A percentile compares a stretch with the other conserved stretches of the same genome.
Conservation (phyloP, 2,888 invertebrate genomes). For the Helobdella robusta region DNA sequence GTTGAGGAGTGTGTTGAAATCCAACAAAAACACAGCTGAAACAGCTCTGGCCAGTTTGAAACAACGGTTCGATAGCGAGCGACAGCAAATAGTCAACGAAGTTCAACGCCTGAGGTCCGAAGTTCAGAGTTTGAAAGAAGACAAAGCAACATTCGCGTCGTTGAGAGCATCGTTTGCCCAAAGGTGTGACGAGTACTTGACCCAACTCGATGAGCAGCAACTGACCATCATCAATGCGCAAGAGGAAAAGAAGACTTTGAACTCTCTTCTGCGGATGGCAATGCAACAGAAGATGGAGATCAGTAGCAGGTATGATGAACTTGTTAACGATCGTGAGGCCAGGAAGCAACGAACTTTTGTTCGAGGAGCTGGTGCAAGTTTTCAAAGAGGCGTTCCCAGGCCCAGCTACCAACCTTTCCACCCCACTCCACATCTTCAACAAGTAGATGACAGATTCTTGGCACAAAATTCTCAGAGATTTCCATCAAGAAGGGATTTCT, state of each 20-base stretch:
- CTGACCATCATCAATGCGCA: slow-evolving; percentile 79
- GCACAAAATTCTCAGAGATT: background rate
- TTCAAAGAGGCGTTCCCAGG: slow-evolving; percentile 3
- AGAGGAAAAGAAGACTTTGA: slow-evolving; percentile 96
- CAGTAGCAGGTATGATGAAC: slow-evolving; percentile 88
- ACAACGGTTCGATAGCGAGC: slow-evolving; percentile 96
- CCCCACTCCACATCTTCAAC: background rate
- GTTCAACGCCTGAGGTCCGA: slow-evolving; percentile 93
- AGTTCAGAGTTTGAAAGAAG: slow-evolving; percentile 87
- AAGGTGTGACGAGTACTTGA: slow-evolving; percentile 95
- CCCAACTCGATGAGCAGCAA: slow-evolving; percentile 91
- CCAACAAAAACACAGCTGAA: slow-evolving; percentile 97
- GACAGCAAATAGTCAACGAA: slow-evolving; percentile 89
- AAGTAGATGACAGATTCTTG: slow-evolving; percentile 14
- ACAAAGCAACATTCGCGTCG: slow-evolving; percentile 92
- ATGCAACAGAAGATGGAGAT: slow-evolving; percentile 93
- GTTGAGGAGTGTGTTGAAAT: slow-evolving; percentile 88
- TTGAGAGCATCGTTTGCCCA: slow-evolving; percentile 97
- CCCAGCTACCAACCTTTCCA: background rate
- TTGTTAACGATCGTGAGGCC: slow-evolving; percentile 66
- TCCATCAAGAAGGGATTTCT: slow-evolving; percentile 13
- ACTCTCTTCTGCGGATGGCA: slow-evolving; percentile 86
- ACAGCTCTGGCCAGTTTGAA: slow-evolving; percentile 92
- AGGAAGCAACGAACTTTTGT: slow-evolving; percentile 39
- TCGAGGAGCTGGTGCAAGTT: slow-evolving; percentile 37